phyloP scores from a whole-genome alignment of 2,888 invertebrate genomes.

The Sesamia inferens region DNA sequence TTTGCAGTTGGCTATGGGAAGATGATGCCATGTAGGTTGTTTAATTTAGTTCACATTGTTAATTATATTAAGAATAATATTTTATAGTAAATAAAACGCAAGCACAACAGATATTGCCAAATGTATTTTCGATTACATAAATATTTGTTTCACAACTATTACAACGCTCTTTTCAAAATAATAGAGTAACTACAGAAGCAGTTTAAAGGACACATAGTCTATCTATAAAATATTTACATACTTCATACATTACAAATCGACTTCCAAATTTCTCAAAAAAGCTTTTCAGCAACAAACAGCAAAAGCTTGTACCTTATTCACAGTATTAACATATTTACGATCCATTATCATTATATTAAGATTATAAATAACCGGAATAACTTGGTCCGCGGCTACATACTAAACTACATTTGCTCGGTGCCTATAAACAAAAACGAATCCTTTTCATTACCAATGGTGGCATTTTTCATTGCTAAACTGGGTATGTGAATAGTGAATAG shows the following conservation, averaged over 20 bases:
- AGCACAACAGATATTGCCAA: not conserved
- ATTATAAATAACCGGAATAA: slow-evolving; percentile 14
- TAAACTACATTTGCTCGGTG: slow-evolving; percentile 11
- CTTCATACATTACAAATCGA: not conserved
- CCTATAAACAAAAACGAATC: too few relatives aligned
- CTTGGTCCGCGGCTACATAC: slow-evolving; percentile 20
- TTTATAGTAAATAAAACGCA: not conserved
- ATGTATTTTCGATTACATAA: not conserved
- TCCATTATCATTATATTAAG: slow-evolving; percentile 47
- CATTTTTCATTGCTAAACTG: too few relatives aligned
- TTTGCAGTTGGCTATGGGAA: slow-evolving; percentile 16
- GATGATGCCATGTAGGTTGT: not conserved
- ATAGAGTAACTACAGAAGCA: not conserved
- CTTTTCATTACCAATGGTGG: too few relatives aligned
- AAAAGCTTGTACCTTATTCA: slow-evolving; percentile 41
- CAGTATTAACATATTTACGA: slow-evolving; percentile 47
- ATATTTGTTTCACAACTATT: not conserved
- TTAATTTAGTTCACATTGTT: not conserved
- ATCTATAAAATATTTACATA: not conserved
- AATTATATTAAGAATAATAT: not conserved
- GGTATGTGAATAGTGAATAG: too few relatives aligned
- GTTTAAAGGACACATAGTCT: not conserved
- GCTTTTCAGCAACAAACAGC: slow-evolving; percentile 24
- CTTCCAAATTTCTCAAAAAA: slow-evolving; percentile 20
- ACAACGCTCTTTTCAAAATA: not conserved